Evolutionary conservation across 2,888 invertebrate genomes (phyloP), one percentile per base, ranked within the genome.

Genomic region (Dascillus cervinus): DNA sequence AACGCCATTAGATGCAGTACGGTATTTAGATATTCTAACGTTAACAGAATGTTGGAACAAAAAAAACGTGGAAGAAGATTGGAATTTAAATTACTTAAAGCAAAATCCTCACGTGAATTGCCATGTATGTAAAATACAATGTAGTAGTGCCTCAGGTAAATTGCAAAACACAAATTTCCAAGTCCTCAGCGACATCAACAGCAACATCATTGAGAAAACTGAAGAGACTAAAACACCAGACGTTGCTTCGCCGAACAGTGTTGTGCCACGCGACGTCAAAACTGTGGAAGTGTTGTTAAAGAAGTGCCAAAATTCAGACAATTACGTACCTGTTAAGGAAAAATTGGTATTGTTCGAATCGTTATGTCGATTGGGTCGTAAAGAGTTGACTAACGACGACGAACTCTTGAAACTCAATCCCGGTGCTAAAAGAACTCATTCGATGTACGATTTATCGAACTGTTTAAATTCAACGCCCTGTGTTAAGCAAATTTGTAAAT

Each of bases 261-360:
- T 11, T 22, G 33, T 10, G 29, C 41, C 25, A 21, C 24, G 22
- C 15, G 25, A 31, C 3, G 8, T 17, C 64, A 65, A n/a, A n/a
- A n/a, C n/a, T 14, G 66, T 72, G 2, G 70, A 70, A 23, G 56
- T 61, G 11, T 52, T 73, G n/a, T 47, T 71, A 35, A 67, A 68
- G 30, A 63, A 68, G 31, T 73, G 73, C 43, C 73, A 73, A 48
- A 69, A 71, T 47, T 64, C 66, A 9, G 75, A 79, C 37, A 72
- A 71, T 46, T 81, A 80, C 52, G 78, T 81, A 15, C 80, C 82
- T 0, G 82, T 82, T 21, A 71, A 73, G 44, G 81, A 82, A 49
- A 77, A 82, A 47, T 67, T 80, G 13, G 76, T 79, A 8, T 61
- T 82, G 11, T 82, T 82, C 53, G 82, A 82, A 52, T 79, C 80